Evolutionary conservation across 2,888 invertebrate species (phyloP), one percentile per base, ranked within the genome.

Genomic region (Hirtodrosophila trivittata): DNA sequence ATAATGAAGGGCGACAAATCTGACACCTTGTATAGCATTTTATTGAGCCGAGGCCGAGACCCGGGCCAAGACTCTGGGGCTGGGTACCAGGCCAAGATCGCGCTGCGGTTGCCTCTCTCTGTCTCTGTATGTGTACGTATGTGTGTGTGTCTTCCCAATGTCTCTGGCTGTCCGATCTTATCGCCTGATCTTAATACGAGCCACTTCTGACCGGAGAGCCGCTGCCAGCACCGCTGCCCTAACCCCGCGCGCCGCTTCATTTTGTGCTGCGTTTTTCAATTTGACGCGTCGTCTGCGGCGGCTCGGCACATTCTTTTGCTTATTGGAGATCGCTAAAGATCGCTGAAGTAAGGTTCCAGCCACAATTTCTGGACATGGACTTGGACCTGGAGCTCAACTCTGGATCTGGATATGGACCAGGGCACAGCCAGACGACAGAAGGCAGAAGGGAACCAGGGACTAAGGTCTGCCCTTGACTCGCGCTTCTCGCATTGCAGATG

Each of bases 1-100:
- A 88, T 89, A 89, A 89, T 89, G 89, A 89, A 88, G 89, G 89
- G 89, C 89, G 89, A 89, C 89, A 89, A 89, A 89, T 89, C 89
- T 89, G 89, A 89, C 89, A 89, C 89, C 89, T 89, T 89, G 89
- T 89, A 88, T 89, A 87, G 88, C 87, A 87, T 87, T 87, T 87
- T 87, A 87, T 87, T 87, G 88, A 84, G 80, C 65, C 75, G 72
- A 69, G 63, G 66, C 77, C 75, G 58, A 32, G 46, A 32, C 52
- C 18, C 18, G 12, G 30, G 8, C 7, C 35, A 10, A 30, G 32
- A 35, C 14, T 35, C 13, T 0, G 0, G 28, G 25, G 45, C 8
- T 9, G 14, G 18, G 9, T 21, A 37, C 18, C 57, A 41, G 69
- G 73, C 67, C 69, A 70, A 62, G 73, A 66, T 13, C 62, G 55